phyloP scores from a whole-genome alignment of 2,888 invertebrate genomes.

The Drosophila mulleri region DNA sequence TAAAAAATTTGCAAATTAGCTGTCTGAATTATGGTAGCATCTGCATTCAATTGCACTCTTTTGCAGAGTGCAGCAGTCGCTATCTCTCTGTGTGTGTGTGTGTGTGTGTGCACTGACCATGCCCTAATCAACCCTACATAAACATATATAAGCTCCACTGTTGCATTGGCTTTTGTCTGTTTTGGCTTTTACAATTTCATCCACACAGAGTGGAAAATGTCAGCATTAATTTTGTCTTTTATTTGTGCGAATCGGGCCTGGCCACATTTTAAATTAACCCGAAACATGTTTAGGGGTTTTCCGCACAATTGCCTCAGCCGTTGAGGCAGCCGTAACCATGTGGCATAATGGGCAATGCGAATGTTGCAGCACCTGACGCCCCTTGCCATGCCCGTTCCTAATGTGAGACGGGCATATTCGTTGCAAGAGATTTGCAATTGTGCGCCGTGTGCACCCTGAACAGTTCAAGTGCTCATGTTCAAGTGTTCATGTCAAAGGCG shows the following conservation, averaged over 20 bases:
- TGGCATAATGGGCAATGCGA: slow-evolving; percentile 57
- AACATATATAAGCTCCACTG: slow-evolving; percentile 40
- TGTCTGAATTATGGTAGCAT: slow-evolving; percentile 71
- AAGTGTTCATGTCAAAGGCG: too few species aligned
- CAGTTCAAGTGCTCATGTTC: neutral
- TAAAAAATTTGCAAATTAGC: slow-evolving; percentile 68
- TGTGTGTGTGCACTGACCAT: slow-evolving; percentile 28
- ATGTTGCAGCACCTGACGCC: slow-evolving; percentile 68
- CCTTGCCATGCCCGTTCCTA: neutral
- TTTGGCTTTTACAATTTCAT: slow-evolving; percentile 74
- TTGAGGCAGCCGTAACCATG: slow-evolving; percentile 57
- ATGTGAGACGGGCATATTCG: neutral
- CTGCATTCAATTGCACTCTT: slow-evolving; percentile 74
- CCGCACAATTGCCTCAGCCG: slow-evolving; percentile 79
- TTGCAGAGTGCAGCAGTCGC: slow-evolving; percentile 46
- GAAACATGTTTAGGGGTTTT: slow-evolving; percentile 84
- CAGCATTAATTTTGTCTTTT: slow-evolving; percentile 84
- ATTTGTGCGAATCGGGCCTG: slow-evolving; percentile 75
- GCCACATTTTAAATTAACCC: slow-evolving; percentile 84
- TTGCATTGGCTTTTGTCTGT: slow-evolving; percentile 63
- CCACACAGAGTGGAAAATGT: slow-evolving; percentile 80
- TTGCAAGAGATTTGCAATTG: neutral
- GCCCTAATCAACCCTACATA: slow-evolving; percentile 44
- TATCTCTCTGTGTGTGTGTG: neutral
- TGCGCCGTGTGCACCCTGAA: neutral